Evolutionary conservation across 2,797 vertebrate species (phyloP), one percentile per base, ranked within the genome.

Genomic region (Galagoides demidoff): DNA sequence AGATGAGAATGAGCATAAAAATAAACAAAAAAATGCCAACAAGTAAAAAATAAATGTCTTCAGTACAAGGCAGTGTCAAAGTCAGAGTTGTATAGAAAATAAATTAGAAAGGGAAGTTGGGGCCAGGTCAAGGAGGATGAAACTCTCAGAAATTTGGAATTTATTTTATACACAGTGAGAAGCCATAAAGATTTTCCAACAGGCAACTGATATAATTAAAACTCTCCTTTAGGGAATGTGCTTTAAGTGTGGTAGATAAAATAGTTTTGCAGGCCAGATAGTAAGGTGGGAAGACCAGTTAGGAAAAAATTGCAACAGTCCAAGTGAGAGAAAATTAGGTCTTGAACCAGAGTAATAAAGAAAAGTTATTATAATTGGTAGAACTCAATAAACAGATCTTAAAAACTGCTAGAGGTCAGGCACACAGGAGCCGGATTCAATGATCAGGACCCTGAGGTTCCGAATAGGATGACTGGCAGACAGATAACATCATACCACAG

Each of bases 241-340:
- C 13, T 39, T 43, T 45, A 74, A 96, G 83, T 89, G 55, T 27
- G 86, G 71, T 23, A 78, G 13, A 78, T 64, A 85, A 85, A 84
- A 93, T 59, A 74, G 16, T 59, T 90, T 81, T 89, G 52, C 68
- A 76, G 61, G 45, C 17, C 71, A 74, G n/a, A 19, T 79, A 83
- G 87, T 78, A 86, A 64, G 39, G 29, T 57, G 76, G 59, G 20
- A 55, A 85, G 55, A 93, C 14, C n/a, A 89, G n/a, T 88, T 70
- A 43, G 52, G 17, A 94, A 34, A 64, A 59, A 84, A 61, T 95
- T 83, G 94, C 87, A 94, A 84, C 64, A 85, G 27, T 81, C 29
- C 29, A 78, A 22, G 49, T 78, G 16, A 83, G 66, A 93, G 16
- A 83, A 94, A 94, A 86, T 83, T 64, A 89, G 43, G 9, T 88